Percentiles rank a stretch among this genome's conserved stretches.
These are phyloP conservation scores for Callyntrura sp. DNA, from an alignment of 2,888 invertebrate species.

Conservation along the genomic window DNA sequence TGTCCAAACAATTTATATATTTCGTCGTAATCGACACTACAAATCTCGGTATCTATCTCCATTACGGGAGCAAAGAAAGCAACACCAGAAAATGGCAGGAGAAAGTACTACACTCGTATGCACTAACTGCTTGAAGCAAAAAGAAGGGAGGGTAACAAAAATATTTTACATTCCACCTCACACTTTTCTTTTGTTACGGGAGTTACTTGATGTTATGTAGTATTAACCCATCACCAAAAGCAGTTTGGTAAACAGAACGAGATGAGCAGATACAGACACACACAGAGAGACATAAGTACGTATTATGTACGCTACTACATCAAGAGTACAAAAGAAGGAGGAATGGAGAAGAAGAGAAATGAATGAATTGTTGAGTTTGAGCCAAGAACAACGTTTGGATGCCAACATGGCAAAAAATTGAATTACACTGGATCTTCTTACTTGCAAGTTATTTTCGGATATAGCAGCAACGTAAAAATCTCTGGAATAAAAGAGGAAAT, in stretches of 20 bases:
- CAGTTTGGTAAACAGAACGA: slow-evolving; percentile 3
- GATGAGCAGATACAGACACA: background rate
- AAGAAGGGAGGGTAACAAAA: background rate
- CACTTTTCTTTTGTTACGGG: slow-evolving; percentile 20
- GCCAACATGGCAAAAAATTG: slow-evolving; percentile 60
- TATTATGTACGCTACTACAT: background rate
- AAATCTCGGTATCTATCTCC: background rate
- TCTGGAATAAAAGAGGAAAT: background rate
- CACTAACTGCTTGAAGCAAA: too few relatives aligned
- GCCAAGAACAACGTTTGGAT: slow-evolving; percentile 53
- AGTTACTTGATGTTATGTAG: background rate
- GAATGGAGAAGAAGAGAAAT: background rate
- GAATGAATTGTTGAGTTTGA: slow-evolving; percentile 53
- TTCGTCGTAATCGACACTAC: background rate
- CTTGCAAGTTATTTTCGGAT: background rate
- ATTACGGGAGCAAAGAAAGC: background rate
- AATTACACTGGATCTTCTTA: slow-evolving; percentile 54
- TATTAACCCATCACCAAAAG: slow-evolving; percentile 7
- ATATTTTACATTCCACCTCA: slow-evolving; percentile 28
- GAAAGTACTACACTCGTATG: background rate
- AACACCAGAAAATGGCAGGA: background rate
- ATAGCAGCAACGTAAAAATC: slow-evolving; percentile 11
- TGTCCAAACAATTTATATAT: slow-evolving; percentile 43
- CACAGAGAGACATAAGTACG: background rate
- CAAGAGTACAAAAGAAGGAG: background rate